These are phyloP conservation scores for Zoanthus sansibaricus DNA, from an alignment of 92 coral and sea anemone genomes.

Conservation along the genomic window DNA sequence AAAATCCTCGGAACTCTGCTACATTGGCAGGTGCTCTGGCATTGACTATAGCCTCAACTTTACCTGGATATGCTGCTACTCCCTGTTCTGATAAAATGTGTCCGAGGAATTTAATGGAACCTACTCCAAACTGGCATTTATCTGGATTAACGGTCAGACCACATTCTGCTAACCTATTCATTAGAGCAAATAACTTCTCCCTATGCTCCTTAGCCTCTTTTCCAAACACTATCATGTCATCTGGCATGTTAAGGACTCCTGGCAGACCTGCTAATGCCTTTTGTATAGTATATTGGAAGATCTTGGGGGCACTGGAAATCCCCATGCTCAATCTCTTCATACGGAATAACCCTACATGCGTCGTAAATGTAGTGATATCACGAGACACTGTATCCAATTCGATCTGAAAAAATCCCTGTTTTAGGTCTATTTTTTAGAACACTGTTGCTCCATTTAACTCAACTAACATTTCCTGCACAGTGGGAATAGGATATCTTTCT, in stretches of 20 bases:
- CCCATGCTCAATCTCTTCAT: constrained; percentile 41
- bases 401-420: neutral
- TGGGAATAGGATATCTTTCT: constrained; percentile 45
- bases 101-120: too few relatives aligned
- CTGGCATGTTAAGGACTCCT: too few relatives aligned
- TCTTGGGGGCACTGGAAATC: constrained; percentile 49
- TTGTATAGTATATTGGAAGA: constrained; percentile 39
- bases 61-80: too few relatives aligned
- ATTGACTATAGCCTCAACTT: too few relatives aligned
- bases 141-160: too few relatives aligned
- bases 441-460: constrained; percentile 42
- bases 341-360: neutral
- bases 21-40: too few relatives aligned
- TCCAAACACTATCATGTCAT: too few relatives aligned
- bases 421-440: neutral
- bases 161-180: constrained; percentile 21
- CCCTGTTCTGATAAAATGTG: too few relatives aligned
- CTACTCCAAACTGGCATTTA: too few relatives aligned
- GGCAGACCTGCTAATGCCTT: too few relatives aligned
- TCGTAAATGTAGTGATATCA: neutral
- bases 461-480: constrained; percentile 20
- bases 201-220: constrained; percentile 1
- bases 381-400: neutral
- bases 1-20: too few relatives aligned
- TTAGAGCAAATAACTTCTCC: constrained; percentile 4